Conservation (phyloP, 2,113 vertebrate genomes). For the Noturus placidus region DNA sequence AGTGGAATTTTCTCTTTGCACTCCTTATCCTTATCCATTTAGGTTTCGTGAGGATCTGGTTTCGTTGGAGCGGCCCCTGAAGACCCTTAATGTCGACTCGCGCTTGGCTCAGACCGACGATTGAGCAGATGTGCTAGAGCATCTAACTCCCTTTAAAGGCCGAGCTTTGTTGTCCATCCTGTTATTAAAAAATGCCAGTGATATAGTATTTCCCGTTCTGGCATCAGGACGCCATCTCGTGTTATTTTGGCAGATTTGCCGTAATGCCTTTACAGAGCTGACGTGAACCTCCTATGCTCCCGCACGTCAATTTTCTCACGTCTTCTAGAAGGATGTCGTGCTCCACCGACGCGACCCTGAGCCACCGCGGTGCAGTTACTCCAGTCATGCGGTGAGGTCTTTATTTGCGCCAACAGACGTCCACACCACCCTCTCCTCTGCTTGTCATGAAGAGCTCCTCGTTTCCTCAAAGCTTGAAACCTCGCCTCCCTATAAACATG, state of each 20-base stretch:
- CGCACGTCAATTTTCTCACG: neutral
- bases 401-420: constrained; percentile 21
- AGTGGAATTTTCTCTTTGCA: constrained; percentile 42
- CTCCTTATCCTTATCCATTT: constrained; percentile 40
- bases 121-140: constrained; percentile 45
- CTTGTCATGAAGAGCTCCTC: constrained; percentile 52
- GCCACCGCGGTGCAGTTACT: neutral
- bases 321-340: neutral
- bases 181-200: constrained; percentile 65
- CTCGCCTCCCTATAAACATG: constrained; percentile 59
- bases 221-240: neutral
- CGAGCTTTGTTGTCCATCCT: constrained; percentile 55
- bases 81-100: constrained; percentile 38
- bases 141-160: constrained; percentile 55
- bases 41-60: constrained; percentile 52
- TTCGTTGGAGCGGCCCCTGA: constrained; percentile 50
- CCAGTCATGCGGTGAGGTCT: neutral
- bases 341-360: neutral
- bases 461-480: constrained; percentile 62
- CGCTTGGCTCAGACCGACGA: neutral
- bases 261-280: constrained; percentile 48
- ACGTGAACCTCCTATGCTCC: neutral
- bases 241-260: constrained; percentile 1
- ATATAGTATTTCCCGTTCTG: constrained; percentile 37
- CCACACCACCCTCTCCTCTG: constrained; percentile 14